Evolutionary conservation across 2,888 invertebrate species (phyloP), one percentile per base, ranked within the genome.

Genomic region (Physocephala rufipes): DNA sequence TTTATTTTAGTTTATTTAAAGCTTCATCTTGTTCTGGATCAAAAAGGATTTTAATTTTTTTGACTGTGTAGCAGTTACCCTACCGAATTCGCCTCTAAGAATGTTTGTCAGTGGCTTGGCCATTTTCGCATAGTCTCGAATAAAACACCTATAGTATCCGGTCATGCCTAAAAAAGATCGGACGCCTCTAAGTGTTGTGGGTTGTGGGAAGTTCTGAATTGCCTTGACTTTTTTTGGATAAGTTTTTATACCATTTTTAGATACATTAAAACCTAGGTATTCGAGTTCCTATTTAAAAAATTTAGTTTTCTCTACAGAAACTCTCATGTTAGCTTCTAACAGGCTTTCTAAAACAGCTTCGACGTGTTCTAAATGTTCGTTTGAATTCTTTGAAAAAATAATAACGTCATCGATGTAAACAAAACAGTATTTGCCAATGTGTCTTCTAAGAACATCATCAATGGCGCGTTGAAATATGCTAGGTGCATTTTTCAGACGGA

Each of bases 31-130:
- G 49, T 13, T 12, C 49, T 4, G 16, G n/a, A 19, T 16, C 84
- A 78, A 15, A 84, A 81, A 0, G 79, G 79, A 47, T 82, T 70
- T 3, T 84, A 71, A 76, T 85, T 83, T 63, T 83, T 84, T 73
- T 85, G 19, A 45, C 76, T 61, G 74, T 74, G 26, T 69, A 36
- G n/a, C 75, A 53, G 4, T 36, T 7, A 76, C 61, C 66, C 58
- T 72, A 45, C 71, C 74, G 61, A 75, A 74, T 68, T 74, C 72
- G 9, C 72, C 73, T 26, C 71, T 43, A 67, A 76, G 68, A 71
- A 71, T 59, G 21, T 71, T 74, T 9, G 74, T 76, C 28, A 76
- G 70, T 36, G 73, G 76, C 70, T 74, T 74, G 36, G 76, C 65
- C 24, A 75, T 74, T 15, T 24, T 24, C n/a, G 76, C 77, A 66